phyloP scores from a whole-genome alignment of 2,797 vertebrate species.

The Acestrorhynchus altus region DNA sequence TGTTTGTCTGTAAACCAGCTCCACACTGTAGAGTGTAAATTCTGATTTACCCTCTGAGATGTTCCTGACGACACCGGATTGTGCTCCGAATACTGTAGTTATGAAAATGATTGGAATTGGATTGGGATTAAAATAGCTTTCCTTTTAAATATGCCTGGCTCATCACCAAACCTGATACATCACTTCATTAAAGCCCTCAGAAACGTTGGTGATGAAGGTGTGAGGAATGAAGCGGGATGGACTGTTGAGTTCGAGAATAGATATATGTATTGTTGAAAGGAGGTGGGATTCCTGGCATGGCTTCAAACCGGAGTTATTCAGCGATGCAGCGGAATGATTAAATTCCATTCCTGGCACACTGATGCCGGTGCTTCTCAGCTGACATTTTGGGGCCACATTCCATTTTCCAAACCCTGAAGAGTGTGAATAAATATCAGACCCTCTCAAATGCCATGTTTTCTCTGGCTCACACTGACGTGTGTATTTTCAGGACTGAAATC shows the following conservation, averaged over 20 bases:
- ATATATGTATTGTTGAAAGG: constrained; percentile 37
- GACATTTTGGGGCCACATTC: constrained; percentile 41
- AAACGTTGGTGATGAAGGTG: constrained; percentile 21
- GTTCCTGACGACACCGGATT: no score
- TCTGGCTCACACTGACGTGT: neutral
- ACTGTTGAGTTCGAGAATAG: constrained; percentile 13
- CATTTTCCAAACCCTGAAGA: constrained; percentile 28
- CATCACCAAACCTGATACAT: no score
- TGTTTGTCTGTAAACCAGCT: no score
- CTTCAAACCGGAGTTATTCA: constrained; percentile 51
- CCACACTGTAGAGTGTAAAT: no score
- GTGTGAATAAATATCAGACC: constrained; percentile 15
- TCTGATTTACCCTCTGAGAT: no score
- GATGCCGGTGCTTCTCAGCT: constrained; percentile 33
- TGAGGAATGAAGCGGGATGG: constrained; percentile 38
- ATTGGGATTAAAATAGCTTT: no score
- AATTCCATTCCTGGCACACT: constrained; percentile 48
- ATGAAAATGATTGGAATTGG: no score
- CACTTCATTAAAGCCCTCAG: no score
- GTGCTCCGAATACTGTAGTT: no score
- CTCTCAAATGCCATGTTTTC: constrained; percentile 14
- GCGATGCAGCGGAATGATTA: constrained; percentile 28
- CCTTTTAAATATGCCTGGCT: no score
- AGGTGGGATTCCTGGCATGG: constrained; percentile 40
- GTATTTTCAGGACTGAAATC: neutral